A percentile compares a stretch with the other conserved stretches of the same genome.
phyloP scores from a whole-genome alignment of 92 coral and sea anemone species.

The Epizoanthus rinbou region DNA sequence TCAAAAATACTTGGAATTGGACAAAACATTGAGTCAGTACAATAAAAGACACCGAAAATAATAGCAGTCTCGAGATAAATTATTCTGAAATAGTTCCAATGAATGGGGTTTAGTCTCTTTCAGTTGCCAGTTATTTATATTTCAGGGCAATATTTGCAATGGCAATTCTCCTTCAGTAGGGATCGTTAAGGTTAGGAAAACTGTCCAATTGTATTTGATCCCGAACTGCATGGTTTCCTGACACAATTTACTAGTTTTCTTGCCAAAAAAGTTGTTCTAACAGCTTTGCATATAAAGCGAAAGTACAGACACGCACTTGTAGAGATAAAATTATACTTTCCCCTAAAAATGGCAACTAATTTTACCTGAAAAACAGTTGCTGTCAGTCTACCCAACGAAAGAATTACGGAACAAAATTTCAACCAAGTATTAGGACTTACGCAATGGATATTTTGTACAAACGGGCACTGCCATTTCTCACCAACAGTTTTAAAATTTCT shows the following conservation, averaged over 20 bases:
- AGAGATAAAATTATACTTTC: too few species aligned
- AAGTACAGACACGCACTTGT: too few species aligned
- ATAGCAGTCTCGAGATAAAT: background rate
- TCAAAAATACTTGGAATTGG: background rate
- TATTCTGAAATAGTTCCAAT: background rate
- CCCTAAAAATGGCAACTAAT: too few species aligned
- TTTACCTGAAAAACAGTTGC: too few species aligned
- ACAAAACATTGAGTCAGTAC: background rate
- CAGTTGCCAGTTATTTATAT: background rate
- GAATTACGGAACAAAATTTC: too few species aligned
- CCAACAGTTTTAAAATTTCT: too few species aligned
- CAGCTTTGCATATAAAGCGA: too few species aligned
- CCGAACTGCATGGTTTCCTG: background rate
- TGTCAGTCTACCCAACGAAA: too few species aligned
- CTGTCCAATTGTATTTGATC: background rate
- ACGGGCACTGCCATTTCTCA: too few species aligned
- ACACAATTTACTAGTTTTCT: background rate
- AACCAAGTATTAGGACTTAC: too few species aligned
- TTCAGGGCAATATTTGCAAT: conserved; percentile 6
- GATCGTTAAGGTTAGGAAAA: conserved; percentile 22
- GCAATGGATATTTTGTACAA: too few species aligned
- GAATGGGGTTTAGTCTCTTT: background rate
- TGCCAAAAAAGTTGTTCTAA: too few species aligned
- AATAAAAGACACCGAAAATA: background rate
- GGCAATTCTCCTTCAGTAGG: background rate